Percentiles rank a stretch among this genome's conserved stretches.
These are phyloP conservation scores for Cyphomyrus plagiostoma DNA, from an alignment of 2,113 vertebrate species.

Conservation along the genomic window DNA sequence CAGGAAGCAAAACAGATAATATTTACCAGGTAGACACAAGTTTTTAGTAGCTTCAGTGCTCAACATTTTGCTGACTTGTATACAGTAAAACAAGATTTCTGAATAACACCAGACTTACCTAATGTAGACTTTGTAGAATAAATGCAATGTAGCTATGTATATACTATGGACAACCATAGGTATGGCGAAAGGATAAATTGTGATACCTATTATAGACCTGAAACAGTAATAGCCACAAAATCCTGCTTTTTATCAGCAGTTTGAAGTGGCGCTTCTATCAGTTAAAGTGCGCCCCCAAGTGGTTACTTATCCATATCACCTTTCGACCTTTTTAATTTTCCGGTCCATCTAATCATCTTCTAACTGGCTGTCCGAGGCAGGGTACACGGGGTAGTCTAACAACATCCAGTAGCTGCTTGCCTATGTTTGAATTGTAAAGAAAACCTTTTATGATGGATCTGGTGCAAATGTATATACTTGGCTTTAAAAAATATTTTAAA, in stretches of 20 bases:
- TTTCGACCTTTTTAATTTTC: neutral
- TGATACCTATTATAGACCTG: neutral
- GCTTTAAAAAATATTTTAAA: neutral
- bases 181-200: neutral
- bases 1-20: neutral
- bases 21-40: neutral
- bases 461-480: neutral
- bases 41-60: neutral
- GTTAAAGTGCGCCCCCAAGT: neutral
- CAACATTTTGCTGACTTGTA: neutral
- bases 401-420: neutral
- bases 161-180: neutral
- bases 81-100: neutral
- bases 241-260: neutral
- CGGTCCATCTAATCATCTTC: neutral
- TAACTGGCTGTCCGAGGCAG: neutral
- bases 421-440: neutral
- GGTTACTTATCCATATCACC: neutral
- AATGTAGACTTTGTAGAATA: neutral
- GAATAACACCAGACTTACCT: neutral
- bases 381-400: neutral
- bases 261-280: neutral
- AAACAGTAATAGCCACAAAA: neutral
- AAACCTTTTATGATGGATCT: neutral
- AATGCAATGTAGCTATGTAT: neutral